A percentile compares a stretch with the other conserved stretches of the same genome.
Conservation (phyloP, 1,140 invertebrate species). For the Bombus difficillimus region DNA sequence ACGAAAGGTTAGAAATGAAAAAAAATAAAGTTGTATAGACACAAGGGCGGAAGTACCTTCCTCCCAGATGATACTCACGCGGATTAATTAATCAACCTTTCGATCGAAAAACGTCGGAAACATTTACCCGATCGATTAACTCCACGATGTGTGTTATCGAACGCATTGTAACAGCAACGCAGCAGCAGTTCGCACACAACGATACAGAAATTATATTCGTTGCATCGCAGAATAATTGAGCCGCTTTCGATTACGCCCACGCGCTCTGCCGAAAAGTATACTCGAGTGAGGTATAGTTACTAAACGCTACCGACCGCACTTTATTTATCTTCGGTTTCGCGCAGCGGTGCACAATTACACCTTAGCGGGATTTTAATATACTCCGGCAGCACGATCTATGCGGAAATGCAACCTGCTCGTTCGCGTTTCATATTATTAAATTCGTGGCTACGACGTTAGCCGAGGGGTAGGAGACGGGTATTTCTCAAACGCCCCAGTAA, state of each 20-base stretch:
- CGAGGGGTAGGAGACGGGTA: neutral
- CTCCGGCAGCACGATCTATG: neutral
- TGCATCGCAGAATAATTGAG: neutral
- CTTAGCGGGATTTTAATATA: slow-evolving; percentile 55
- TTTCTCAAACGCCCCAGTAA: neutral
- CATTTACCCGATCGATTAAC: neutral
- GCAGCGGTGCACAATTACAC: slow-evolving; percentile 43
- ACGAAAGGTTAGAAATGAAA: neutral
- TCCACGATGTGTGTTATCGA: neutral
- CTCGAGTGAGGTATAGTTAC: slow-evolving; percentile 25
- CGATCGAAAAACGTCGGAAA: neutral
- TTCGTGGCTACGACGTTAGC: too few relatives aligned
- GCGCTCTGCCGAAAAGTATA: neutral
- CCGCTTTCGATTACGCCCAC: slow-evolving; percentile 44
- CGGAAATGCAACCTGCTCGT: neutral
- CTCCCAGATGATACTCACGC: neutral
- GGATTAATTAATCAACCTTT: neutral
- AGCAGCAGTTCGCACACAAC: too few relatives aligned
- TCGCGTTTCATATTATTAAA: slow-evolving; percentile 25
- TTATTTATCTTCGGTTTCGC: slow-evolving; percentile 39
- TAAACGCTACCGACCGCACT: slow-evolving; percentile 32
- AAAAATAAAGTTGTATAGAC: neutral
- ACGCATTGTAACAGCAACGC: neutral
- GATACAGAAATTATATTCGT: neutral
- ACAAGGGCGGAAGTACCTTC: neutral